phyloP scores from a whole-genome alignment of 2,113 vertebrate genomes.

The Regulus satrapa region DNA sequence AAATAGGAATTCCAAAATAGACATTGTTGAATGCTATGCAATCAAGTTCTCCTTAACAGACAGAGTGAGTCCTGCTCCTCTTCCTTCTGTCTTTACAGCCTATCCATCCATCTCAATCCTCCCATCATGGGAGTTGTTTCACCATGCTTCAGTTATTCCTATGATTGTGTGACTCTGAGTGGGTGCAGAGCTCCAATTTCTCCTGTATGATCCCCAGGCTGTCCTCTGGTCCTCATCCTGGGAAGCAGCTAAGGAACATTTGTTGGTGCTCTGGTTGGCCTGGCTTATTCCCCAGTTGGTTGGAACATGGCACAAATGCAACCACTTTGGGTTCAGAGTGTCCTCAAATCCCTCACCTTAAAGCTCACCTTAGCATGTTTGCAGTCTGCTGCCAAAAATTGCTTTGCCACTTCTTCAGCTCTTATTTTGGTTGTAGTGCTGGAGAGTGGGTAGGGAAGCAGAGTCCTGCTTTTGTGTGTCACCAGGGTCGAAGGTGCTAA shows the following conservation, averaged over 20 bases:
- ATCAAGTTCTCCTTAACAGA: not conserved
- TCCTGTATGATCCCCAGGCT: not conserved
- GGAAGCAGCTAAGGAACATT: not conserved
- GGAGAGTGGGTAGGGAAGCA: not conserved
- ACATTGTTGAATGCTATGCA: no score
- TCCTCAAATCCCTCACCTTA: not conserved
- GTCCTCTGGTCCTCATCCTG: not conserved
- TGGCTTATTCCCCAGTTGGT: not conserved
- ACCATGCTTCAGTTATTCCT: not conserved
- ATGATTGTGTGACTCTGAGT: not conserved
- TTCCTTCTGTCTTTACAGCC: not conserved
- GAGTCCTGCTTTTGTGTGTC: not conserved
- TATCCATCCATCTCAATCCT: not conserved
- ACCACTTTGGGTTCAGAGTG: not conserved
- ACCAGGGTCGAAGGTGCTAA: not conserved
- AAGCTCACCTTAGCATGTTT: not conserved
- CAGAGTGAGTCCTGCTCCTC: not conserved
- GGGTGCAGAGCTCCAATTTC: not conserved
- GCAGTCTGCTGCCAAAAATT: not conserved
- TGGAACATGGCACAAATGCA: not conserved
- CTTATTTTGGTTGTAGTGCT: not conserved
- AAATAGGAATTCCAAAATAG: not conserved
- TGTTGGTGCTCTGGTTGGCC: not conserved
- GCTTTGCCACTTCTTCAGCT: not conserved
- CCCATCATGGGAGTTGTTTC: not conserved